Percentiles rank a stretch among this genome's conserved stretches.
phyloP scores from a whole-genome alignment of 2,797 vertebrate genomes.

The Taenioides sp. region DNA sequence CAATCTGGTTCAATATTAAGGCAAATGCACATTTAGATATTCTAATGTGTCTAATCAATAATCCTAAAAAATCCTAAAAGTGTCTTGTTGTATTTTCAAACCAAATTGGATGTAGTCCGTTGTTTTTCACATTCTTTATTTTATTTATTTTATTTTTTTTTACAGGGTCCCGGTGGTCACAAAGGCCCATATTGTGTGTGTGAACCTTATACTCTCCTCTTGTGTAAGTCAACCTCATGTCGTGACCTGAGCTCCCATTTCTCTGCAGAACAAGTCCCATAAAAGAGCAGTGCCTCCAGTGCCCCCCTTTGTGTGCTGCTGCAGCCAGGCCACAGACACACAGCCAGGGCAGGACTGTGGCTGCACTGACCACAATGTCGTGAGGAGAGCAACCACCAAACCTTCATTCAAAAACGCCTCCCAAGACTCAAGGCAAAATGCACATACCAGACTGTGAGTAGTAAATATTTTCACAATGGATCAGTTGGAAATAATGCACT shows the following conservation, averaged over 20 bases:
- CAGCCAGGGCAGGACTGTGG: slow-evolving; percentile 41
- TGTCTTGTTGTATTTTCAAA: background rate
- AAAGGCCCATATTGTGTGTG: slow-evolving; percentile 2
- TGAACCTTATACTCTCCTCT: background rate
- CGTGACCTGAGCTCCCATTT: slow-evolving; percentile 58
- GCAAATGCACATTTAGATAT: too few species aligned
- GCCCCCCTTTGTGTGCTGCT: slow-evolving; percentile 26
- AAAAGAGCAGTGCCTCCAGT: slow-evolving; percentile 42
- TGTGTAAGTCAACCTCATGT: slow-evolving; percentile 36
- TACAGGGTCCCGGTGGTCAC: slow-evolving; percentile 2
- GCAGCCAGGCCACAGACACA: slow-evolving; percentile 61
- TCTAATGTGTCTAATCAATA: too few species aligned
- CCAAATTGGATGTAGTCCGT: background rate
- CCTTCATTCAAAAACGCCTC: background rate
- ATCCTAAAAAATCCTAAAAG: too few species aligned
- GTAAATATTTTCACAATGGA: slow-evolving; percentile 11
- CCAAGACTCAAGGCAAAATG: slow-evolving; percentile 4
- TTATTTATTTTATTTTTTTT: background rate
- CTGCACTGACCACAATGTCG: slow-evolving; percentile 55
- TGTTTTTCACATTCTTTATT: background rate
- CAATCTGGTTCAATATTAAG: too few species aligned
- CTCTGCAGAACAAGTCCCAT: slow-evolving; percentile 44
- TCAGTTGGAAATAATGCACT: background rate
- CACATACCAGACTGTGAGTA: slow-evolving; percentile 9
- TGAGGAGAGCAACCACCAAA: slow-evolving; percentile 36